Evolutionary conservation across 2,113 vertebrate species (phyloP).

Genomic region (Herpailurus yagouaroundi): DNA sequence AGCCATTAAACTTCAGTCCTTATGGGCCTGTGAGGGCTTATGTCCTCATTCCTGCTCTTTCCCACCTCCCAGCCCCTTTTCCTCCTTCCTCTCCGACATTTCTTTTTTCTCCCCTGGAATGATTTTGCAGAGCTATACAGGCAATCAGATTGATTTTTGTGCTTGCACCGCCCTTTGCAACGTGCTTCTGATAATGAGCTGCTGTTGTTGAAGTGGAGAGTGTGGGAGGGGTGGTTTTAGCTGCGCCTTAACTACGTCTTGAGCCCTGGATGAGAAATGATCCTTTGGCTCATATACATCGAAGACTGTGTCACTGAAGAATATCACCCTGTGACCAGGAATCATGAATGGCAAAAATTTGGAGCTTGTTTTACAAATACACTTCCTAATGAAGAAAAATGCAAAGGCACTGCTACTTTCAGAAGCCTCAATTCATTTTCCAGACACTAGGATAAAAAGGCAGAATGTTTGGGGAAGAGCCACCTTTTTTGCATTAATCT

Average conservation of each 20-base stretch:
- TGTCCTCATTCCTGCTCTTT: constrained; percentile 70
- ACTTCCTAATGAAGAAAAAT: constrained; percentile 86
- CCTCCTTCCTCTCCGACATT: constrained; percentile 39
- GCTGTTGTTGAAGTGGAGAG: constrained; percentile 61
- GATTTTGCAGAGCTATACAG: constrained; percentile 75
- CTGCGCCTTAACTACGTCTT: constrained; percentile 30
- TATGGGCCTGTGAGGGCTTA: constrained; percentile 58
- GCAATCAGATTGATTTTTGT: constrained; percentile 80
- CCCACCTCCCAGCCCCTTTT: constrained; percentile 38
- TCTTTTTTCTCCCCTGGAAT: constrained; percentile 63
- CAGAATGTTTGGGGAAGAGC: constrained; percentile 76
- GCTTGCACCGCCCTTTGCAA: constrained; percentile 73
- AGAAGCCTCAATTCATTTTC: constrained; percentile 68
- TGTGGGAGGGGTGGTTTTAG: constrained; percentile 7
- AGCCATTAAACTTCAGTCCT: constrained; percentile 84
- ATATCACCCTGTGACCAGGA: constrained; percentile 75
- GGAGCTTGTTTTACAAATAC: constrained; percentile 81
- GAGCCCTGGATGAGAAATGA: constrained; percentile 75
- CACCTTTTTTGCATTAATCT: constrained; percentile 54
- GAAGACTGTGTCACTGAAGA: constrained; percentile 75
- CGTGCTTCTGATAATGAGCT: constrained; percentile 45
- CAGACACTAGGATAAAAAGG: constrained; percentile 72
- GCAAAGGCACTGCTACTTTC: constrained; percentile 62
- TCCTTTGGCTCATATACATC: constrained; percentile 65
- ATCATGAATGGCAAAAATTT: constrained; percentile 82